Evolutionary conservation across 1,140 invertebrate genomes (phyloP).

Genomic region (Wasmannia auropunctata): DNA sequence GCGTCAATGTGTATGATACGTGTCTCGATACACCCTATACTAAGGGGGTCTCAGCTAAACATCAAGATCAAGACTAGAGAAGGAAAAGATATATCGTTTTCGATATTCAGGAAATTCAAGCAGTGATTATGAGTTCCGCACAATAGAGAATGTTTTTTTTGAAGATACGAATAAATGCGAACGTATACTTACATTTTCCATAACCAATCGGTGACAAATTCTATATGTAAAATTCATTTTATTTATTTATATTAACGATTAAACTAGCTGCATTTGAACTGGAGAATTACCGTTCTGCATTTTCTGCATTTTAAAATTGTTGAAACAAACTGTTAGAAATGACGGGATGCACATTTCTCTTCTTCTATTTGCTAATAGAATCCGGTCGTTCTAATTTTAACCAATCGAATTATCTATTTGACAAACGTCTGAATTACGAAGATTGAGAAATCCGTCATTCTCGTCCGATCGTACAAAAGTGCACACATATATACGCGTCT

Average conservation of each 20-base stretch:
- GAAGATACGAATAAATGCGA: neutral
- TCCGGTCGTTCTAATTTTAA: neutral
- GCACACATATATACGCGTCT: neutral
- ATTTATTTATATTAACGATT: neutral
- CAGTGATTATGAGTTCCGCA: neutral
- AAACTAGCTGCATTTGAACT: neutral
- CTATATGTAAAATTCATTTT: neutral
- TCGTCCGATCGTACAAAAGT: slow-evolving; percentile 6
- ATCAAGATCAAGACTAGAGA: slow-evolving; percentile 11
- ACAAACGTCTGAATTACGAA: slow-evolving; percentile 4
- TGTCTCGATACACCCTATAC: slow-evolving; percentile 39
- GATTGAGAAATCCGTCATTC: neutral
- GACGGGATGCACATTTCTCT: neutral
- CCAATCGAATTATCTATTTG: neutral
- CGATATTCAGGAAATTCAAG: slow-evolving; percentile 16
- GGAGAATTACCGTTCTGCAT: neutral
- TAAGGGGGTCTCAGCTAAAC: neutral
- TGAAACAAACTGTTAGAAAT: neutral
- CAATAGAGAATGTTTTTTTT: neutral
- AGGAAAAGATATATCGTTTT: neutral
- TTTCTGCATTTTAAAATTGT: neutral
- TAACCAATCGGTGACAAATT: neutral
- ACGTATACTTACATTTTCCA: neutral
- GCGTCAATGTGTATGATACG: neutral
- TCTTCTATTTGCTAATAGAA: neutral